These are phyloP conservation scores for Periophthalmus magnuspinnatus DNA, from an alignment of 2,797 vertebrate species.

Conservation along the genomic window DNA sequence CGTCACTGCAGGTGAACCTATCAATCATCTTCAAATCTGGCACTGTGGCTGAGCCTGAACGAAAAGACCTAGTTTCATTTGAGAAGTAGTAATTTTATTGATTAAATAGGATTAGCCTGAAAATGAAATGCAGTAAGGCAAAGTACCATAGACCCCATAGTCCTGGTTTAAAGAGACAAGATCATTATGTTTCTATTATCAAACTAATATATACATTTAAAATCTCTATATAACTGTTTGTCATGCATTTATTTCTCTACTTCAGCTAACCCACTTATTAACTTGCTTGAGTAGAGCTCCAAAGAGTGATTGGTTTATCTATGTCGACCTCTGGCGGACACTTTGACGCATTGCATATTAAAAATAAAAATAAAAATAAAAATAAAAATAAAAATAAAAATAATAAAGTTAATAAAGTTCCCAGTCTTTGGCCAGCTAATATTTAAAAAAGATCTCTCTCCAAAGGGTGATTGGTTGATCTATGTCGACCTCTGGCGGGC, in stretches of 20 bases:
- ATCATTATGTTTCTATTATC: not conserved
- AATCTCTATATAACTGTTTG: no score
- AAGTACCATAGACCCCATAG: no score
- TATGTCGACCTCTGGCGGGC: conserved; percentile 29
- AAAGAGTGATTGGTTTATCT: no score
- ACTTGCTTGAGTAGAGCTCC: no score
- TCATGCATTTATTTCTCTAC: not conserved
- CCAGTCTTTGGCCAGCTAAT: no score
- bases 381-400: no score
- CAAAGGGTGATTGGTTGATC: not conserved
- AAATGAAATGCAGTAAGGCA: not conserved
- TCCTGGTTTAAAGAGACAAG: not conserved
- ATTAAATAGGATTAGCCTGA: not conserved
- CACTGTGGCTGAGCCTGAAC: not conserved
- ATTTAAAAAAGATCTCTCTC: no score
- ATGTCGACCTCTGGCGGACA: no score
- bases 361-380: no score
- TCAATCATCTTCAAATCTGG: conserved; percentile 14
- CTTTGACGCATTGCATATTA: no score
- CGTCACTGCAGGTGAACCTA: conserved; percentile 73
- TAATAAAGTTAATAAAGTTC: no score
- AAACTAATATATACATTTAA: no score
- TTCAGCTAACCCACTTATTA: not conserved
- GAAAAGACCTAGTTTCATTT: not conserved
- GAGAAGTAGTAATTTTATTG: not conserved